Evolutionary conservation across 2,888 invertebrate species (phyloP), one percentile per base, ranked within the genome.

Genomic region (Orgyia antiqua): DNA sequence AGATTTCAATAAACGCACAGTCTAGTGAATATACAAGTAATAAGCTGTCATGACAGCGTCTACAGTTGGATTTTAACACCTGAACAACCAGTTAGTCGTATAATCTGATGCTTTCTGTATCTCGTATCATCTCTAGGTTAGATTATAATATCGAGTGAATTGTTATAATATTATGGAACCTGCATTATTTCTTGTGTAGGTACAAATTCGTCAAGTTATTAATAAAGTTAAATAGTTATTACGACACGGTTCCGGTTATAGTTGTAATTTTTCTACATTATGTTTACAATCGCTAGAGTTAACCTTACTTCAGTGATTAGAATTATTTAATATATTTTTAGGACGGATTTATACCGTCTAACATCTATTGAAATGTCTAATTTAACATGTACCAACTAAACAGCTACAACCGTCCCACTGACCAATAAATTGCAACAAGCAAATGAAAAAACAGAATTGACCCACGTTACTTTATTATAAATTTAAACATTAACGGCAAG

Each of bases 1-100:
- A 65, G 68, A 78, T 75, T 52, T 79, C 78, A 80, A 80, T 79
- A 83, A 78, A 83, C 86, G 86, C 86, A 86, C 86, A 86, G 80
- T 83, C 68, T 84, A 86, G 83, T 76, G 79, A 70, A 70, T 83
- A 82, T 79, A 77, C 71, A 65, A 74, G 73, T 74, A 71, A 72
- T 80, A 82, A 74, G 77, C 72, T 68, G 72, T 79, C 76, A 75
- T 65, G 70, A 72, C 74, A 74, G 70, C 66, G 66, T 61, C 68
- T 72, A 70, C 73, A 70, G 71, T 73, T 68, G 75, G 66, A 68
- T 68, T 60, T 59, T 54, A 63, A 71, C 68, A 71, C 66, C 66
- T 58, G 65, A 64, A 51, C 42, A 48, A 36, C 47, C 33, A 60
- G 60, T 63, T 76, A 70, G 70, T 71, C 61, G 67, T 75, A 67